phyloP scores from a whole-genome alignment of 2,888 invertebrate genomes.

The Hemaris fuciformis region DNA sequence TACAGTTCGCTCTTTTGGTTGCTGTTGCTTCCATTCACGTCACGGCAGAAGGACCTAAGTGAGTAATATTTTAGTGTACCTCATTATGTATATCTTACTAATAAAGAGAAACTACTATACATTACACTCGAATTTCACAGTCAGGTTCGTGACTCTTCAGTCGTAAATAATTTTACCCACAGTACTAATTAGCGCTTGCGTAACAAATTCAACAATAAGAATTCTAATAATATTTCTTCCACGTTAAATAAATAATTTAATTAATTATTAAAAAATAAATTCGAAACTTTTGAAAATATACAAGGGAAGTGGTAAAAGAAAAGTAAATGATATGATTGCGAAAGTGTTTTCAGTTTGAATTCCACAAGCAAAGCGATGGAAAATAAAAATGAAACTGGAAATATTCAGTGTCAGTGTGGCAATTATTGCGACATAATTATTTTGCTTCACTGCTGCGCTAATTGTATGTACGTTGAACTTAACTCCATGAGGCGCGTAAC shows the following conservation, averaged over 20 bases:
- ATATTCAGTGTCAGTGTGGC: conserved; percentile 57
- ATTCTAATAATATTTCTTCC: neutral
- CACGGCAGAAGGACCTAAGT: conserved; percentile 74
- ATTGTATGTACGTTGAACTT: conserved; percentile 48
- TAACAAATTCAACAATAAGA: neutral
- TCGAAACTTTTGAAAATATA: neutral
- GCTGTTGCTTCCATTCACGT: conserved; percentile 62
- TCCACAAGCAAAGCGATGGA: conserved; percentile 47
- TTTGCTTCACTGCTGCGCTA: conserved; percentile 58
- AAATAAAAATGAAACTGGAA: conserved; percentile 43
- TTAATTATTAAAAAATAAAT: neutral
- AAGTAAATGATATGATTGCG: conserved; percentile 18
- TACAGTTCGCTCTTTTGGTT: conserved; percentile 77
- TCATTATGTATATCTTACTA: too few relatives aligned
- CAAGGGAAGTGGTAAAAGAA: neutral
- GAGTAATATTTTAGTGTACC: conserved; percentile 41
- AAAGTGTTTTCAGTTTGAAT: conserved; percentile 26
- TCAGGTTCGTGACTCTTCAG: neutral
- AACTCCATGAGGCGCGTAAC: conserved; percentile 46
- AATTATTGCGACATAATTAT: conserved; percentile 55
- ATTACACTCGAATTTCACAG: neutral
- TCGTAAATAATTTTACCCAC: neutral
- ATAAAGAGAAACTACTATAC: too few relatives aligned
- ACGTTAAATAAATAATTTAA: neutral
- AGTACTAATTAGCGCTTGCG: neutral